Percentiles rank a stretch among this genome's conserved stretches.
Evolutionary conservation across 2,113 vertebrate species (phyloP).

Genomic region (Pristiophorus japonicus): DNA sequence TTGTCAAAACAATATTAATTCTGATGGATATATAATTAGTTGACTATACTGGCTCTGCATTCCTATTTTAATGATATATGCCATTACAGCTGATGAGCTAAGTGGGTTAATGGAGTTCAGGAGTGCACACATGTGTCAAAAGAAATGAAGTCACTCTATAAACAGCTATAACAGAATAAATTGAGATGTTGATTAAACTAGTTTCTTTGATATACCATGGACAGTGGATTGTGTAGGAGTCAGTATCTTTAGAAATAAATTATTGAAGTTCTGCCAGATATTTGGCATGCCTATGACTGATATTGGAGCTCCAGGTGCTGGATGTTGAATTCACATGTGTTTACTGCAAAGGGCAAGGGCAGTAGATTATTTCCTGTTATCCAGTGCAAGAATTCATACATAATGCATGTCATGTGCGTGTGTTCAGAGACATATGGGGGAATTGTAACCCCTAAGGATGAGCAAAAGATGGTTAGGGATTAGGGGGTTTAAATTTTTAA

Average conservation of each 20-base stretch:
- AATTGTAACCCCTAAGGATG: too few species aligned
- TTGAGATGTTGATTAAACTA: not conserved
- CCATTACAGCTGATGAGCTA: not conserved
- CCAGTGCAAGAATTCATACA: not conserved
- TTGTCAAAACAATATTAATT: not conserved
- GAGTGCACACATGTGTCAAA: not conserved
- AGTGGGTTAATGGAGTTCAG: not conserved
- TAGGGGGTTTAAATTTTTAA: too few species aligned
- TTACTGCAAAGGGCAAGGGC: not conserved
- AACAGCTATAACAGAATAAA: not conserved
- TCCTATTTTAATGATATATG: not conserved
- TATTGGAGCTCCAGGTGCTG: not conserved
- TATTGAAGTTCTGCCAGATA: not conserved
- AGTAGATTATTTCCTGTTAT: not conserved
- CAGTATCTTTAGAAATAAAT: not conserved
- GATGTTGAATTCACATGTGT: conserved; percentile 11
- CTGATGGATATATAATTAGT: not conserved
- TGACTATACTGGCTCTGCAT: not conserved
- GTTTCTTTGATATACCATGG: not conserved
- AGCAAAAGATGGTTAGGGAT: too few species aligned
- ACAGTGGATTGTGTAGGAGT: not conserved
- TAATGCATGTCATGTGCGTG: not conserved
- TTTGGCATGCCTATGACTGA: not conserved
- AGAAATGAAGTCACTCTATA: not conserved
- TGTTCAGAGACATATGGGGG: not conserved